Percentiles rank a stretch among this genome's conserved stretches.
These are phyloP conservation scores for Orchesellides sinensis DNA, from an alignment of 2,888 invertebrate species.

Conservation along the genomic window DNA sequence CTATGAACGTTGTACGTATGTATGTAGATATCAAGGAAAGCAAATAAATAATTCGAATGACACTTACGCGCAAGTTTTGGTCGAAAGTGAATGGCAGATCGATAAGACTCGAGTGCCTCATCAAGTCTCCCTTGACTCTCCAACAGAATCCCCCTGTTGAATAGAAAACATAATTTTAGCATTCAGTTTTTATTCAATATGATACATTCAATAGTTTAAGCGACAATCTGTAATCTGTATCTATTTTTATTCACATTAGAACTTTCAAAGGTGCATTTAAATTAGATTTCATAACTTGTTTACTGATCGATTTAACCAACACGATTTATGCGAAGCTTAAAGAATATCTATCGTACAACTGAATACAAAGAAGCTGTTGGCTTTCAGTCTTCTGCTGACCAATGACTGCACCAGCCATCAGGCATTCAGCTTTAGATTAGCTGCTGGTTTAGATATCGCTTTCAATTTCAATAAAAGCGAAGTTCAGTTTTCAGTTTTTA, in stretches of 20 bases:
- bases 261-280: constrained; percentile 56
- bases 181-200: background rate
- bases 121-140: constrained; percentile 92
- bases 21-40: too few species aligned
- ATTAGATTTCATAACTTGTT: constrained; percentile 72
- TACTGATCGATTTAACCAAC: too few species aligned
- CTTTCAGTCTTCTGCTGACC: too few species aligned
- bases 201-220: constrained; percentile 15
- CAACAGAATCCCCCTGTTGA: constrained; percentile 92
- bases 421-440: too few species aligned
- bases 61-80: constrained; percentile 95
- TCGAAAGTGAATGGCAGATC: constrained; percentile 93
- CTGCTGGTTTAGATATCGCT: too few species aligned
- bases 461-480: too few species aligned
- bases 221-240: constrained; percentile 27
- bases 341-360: too few species aligned
- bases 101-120: constrained; percentile 93
- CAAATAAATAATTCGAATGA: background rate
- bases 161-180: constrained; percentile 78
- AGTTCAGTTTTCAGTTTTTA: too few species aligned
- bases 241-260: constrained; percentile 14
- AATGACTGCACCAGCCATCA: too few species aligned
- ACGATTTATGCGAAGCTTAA: too few species aligned
- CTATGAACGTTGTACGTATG: too few species aligned
- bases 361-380: too few species aligned